Base-by-base conservation (phyloP, 2,113 vertebrate genomes). In the Vulpes vulpes region DNA sequence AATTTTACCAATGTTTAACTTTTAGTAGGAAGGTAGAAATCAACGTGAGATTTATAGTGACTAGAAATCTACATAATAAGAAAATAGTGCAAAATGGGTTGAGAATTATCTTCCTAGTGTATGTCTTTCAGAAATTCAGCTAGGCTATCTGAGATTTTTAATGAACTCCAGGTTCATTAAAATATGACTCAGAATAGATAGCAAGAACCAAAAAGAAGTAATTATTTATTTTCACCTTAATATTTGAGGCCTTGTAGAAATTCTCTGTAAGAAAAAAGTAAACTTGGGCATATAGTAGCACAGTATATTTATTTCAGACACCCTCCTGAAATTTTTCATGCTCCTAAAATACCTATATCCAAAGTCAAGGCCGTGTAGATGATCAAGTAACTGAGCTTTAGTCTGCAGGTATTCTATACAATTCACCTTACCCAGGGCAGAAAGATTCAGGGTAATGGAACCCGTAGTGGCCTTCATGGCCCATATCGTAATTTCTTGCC, bases 231-330 rank as follows among this genome's bases (percentile, higher is more conserved):
- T 96, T 93, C 15, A 51, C 1, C 49, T 67, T 83, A 79, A 35
- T 87, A 84, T 93, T 93, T 94, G 94, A 93, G 27, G 38, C 62
- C 80, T 91, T 83, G 79, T 80, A 90, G 64, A 95, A 95, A 60
- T 89, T 96, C 51, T 89, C 49, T 67, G 6, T 95, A 86, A 89
- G 35, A 69, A 89, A 76, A 11, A 69, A 81, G 11, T 91, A 76
- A 95, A 89, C 30, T 95, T 92, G 43, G 35, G 49, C 90, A 43
- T 53, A 8, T 71, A 59, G 43, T 81, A 76, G 30, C 83, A 5
- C 64, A 74, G 55, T 92, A 23, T 64, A 82, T 93, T 71, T 97
- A 59, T 91, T 91, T 96, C 85, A 30, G 15, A 65, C 49, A 93
- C 12, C 55, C 11, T 51, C 2, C 32, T 92, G 62, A 92, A 89